A percentile compares a stretch with the other conserved stretches of the same genome.
phyloP scores from a whole-genome alignment of 2,888 invertebrate genomes.

The Dicranocentrus wangi region DNA sequence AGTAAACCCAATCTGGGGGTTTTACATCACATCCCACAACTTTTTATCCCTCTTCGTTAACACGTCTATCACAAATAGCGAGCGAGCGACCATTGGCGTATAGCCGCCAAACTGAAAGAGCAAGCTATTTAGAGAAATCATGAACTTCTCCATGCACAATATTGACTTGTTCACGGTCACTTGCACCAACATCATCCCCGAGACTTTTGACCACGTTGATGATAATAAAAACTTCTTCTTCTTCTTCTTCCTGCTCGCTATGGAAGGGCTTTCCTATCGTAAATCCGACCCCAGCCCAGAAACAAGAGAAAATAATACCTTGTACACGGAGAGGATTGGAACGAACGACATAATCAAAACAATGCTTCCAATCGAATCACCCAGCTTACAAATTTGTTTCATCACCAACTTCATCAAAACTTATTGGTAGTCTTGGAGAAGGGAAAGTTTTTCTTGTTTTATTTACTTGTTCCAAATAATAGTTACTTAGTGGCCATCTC shows the following conservation, averaged over 20 bases:
- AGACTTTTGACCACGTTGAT: background rate
- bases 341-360: background rate
- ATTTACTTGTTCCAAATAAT: constrained; percentile 1
- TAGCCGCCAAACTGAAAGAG: too few relatives aligned
- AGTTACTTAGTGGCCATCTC: constrained; percentile 7
- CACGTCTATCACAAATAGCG: constrained; percentile 2
- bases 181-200: background rate
- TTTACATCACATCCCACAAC: background rate
- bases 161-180: background rate
- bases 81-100: too few relatives aligned
- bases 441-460: background rate
- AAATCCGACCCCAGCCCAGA: background rate
- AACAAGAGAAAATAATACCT: too few relatives aligned
- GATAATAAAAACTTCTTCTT: background rate
- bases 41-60: background rate
- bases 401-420: background rate
- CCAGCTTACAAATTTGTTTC: background rate
- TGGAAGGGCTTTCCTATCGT: background rate
- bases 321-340: background rate
- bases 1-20: background rate
- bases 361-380: background rate
- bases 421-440: too few relatives aligned
- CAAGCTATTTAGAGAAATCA: too few relatives aligned
- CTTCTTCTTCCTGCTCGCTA: background rate
- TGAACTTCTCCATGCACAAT: background rate